Conservation (phyloP, 1,140 invertebrate genomes). For the Hylaeus volcanicus region DNA sequence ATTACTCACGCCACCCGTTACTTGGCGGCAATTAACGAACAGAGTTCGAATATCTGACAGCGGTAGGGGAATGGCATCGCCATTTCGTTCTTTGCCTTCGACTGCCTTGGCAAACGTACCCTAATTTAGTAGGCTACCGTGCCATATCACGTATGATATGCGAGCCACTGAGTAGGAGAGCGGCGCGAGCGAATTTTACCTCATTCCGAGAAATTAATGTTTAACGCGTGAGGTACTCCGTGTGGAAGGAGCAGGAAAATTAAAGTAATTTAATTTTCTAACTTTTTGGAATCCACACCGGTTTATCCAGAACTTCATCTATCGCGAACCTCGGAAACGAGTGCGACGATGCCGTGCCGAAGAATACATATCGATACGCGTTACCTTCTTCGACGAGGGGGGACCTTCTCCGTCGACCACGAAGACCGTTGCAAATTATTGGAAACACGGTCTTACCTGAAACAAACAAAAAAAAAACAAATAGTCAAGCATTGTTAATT, state of each 20-base stretch:
- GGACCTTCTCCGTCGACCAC: too few species aligned
- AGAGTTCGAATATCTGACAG: slow-evolving; percentile 60
- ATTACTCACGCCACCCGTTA: slow-evolving; percentile 71
- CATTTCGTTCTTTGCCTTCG: slow-evolving; percentile 35
- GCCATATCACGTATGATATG: not conserved
- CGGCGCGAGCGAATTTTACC: slow-evolving; percentile 3
- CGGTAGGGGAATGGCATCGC: slow-evolving; percentile 35
- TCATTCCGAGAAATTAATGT: not conserved
- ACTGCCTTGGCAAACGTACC: slow-evolving; percentile 30
- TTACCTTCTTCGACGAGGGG: not conserved
- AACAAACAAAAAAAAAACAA: slow-evolving; percentile 60
- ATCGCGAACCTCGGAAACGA: too few species aligned
- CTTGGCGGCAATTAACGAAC: slow-evolving; percentile 64
- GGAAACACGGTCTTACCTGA: slow-evolving; percentile 65
- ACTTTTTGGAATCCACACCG: not conserved
- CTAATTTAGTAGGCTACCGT: slow-evolving; percentile 3
- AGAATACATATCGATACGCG: not conserved
- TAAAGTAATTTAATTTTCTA: slow-evolving; percentile 3
- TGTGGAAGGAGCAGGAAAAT: not conserved
- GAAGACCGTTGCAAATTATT: not conserved
- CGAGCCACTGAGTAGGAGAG: not conserved
- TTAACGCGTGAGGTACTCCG: not conserved
- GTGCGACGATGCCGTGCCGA: too few species aligned
- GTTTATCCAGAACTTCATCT: not conserved
- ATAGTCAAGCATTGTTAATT: too few species aligned